A percentile compares a stretch with the other conserved stretches of the same genome.
phyloP scores from a whole-genome alignment of 2,113 vertebrate species.

The Siniperca knerii region DNA sequence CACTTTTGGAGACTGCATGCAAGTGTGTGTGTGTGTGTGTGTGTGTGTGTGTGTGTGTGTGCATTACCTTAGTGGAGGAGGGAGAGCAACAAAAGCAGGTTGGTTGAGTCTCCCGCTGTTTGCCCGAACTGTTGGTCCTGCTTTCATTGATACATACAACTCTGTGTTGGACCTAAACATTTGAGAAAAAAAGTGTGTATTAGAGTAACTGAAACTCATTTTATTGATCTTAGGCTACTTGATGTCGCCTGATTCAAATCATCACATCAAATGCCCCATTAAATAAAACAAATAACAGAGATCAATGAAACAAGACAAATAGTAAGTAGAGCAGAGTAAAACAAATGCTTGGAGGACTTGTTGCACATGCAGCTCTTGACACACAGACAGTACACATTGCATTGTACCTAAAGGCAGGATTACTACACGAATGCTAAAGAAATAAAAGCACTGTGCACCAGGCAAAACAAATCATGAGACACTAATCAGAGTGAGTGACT shows the following conservation, averaged over 20 bases:
- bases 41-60: neutral
- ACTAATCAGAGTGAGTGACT: neutral
- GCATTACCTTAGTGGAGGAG: constrained; percentile 79
- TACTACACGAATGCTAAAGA: neutral
- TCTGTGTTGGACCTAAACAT: constrained; percentile 47
- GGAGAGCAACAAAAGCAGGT: constrained; percentile 72
- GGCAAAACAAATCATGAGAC: neutral
- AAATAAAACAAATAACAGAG: neutral
- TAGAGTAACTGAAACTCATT: neutral
- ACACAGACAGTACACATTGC: neutral
- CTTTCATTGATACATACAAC: constrained; percentile 66
- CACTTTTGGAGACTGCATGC: neutral
- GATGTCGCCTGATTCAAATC: neutral
- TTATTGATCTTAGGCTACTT: neutral
- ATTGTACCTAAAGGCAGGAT: neutral
- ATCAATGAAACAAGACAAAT: neutral
- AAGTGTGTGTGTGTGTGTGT: constrained; percentile 6
- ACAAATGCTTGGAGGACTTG: neutral
- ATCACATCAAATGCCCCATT: neutral
- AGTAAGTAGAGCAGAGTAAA: neutral
- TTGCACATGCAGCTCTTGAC: neutral
- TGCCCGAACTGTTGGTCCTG: constrained; percentile 57
- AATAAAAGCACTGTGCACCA: neutral
- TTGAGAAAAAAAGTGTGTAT: neutral
- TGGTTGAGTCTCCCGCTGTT: constrained; percentile 76